Evolutionary conservation across 2,113 vertebrate species (phyloP).

Genomic region (Zosterops lateralis): DNA sequence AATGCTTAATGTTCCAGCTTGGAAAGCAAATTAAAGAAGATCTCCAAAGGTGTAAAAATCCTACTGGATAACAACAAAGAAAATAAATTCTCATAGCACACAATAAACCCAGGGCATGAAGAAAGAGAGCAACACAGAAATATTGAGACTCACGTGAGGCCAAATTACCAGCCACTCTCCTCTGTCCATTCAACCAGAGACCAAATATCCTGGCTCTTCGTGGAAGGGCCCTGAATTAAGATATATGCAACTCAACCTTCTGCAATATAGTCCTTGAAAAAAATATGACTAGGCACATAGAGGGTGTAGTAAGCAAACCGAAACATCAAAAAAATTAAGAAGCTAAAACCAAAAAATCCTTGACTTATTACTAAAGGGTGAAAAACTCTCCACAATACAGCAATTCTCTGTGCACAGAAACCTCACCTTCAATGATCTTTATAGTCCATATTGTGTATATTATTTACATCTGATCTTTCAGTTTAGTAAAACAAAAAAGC

Average conservation of each 20-base stretch:
- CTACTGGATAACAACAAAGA: not conserved
- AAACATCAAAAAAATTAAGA: not conserved
- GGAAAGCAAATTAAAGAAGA: not conserved
- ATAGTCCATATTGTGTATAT: not conserved
- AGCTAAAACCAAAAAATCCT: not conserved
- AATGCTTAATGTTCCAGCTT: not conserved
- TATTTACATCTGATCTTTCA: conserved; percentile 69
- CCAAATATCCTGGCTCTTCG: not conserved
- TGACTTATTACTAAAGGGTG: not conserved
- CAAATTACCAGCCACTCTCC: conserved; percentile 18
- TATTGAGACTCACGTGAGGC: conserved; percentile 19
- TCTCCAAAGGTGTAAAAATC: not conserved
- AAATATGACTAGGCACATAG: not conserved
- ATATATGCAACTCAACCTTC: not conserved
- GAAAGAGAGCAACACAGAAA: conserved; percentile 6
- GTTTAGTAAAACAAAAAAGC: conserved; percentile 73
- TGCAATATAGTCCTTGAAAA: not conserved
- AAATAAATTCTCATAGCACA: not conserved
- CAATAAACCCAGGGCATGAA: not conserved
- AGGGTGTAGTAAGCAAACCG: not conserved
- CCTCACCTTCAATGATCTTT: not conserved
- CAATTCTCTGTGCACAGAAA: not conserved
- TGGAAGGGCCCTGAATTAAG: not conserved
- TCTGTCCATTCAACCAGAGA: not conserved
- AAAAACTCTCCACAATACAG: not conserved